These are phyloP conservation scores for Tenualosa ilisha DNA, from an alignment of 2,797 vertebrate species.

Conservation along the genomic window DNA sequence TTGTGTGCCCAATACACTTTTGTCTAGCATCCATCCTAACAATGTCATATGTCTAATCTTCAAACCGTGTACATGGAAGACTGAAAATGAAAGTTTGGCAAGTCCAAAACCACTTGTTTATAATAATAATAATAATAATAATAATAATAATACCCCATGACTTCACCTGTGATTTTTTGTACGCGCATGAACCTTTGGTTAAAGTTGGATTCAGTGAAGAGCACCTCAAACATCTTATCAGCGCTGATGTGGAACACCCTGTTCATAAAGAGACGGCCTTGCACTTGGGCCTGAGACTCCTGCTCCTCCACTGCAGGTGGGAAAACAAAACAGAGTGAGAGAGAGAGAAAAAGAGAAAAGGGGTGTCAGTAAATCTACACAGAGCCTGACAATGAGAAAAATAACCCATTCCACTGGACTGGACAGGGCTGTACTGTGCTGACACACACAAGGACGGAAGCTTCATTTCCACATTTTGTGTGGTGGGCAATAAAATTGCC, in stretches of 20 bases:
- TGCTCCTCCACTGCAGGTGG: constrained; percentile 72
- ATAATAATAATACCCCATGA: not conserved
- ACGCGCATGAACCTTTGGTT: constrained; percentile 80
- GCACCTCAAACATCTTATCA: constrained; percentile 90
- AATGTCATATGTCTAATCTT: too few species aligned
- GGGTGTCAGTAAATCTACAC: constrained; percentile 1
- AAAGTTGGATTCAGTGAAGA: constrained; percentile 91
- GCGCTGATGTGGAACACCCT: constrained; percentile 89
- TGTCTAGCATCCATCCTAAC: too few species aligned
- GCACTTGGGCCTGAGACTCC: constrained; percentile 69
- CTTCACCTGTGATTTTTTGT: constrained; percentile 84
- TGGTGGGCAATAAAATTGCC: not conserved
- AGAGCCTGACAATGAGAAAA: not conserved
- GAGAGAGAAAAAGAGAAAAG: not conserved
- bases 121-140: too few species aligned
- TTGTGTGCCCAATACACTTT: too few species aligned
- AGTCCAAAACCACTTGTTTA: too few species aligned
- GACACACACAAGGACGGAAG: not conserved
- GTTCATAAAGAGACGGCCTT: constrained; percentile 87
- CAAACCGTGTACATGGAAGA: too few species aligned
- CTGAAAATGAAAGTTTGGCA: too few species aligned
- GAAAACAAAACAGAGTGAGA: not conserved
- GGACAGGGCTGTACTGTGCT: not conserved
- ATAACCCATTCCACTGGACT: not conserved
- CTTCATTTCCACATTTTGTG: constrained; percentile 1